phyloP scores from a whole-genome alignment of 2,113 vertebrate species.

The Tinamus guttatus region DNA sequence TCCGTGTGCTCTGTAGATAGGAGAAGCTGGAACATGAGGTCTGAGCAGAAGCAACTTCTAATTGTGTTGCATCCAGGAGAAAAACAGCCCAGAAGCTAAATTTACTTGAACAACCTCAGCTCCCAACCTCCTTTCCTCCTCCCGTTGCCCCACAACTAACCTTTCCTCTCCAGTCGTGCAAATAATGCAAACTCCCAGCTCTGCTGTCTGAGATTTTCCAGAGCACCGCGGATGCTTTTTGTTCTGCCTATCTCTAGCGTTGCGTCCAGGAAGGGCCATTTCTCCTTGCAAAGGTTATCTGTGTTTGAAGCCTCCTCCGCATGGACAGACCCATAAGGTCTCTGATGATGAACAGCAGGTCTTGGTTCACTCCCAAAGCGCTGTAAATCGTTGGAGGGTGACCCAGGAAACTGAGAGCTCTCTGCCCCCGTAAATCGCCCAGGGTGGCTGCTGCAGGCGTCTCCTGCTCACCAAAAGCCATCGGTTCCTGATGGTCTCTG shows the following conservation, averaged over 20 bases:
- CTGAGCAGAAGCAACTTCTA: background rate
- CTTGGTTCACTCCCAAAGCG: slow-evolving; percentile 50
- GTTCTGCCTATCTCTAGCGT: background rate
- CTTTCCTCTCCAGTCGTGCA: background rate
- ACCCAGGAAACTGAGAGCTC: slow-evolving; percentile 55
- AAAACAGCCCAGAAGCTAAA: background rate
- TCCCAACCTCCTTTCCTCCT: background rate
- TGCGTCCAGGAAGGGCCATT: slow-evolving; percentile 29
- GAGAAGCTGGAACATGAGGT: background rate
- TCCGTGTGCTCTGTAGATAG: background rate
- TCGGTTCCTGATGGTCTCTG: background rate
- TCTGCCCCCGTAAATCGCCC: slow-evolving; percentile 36
- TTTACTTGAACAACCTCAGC: background rate
- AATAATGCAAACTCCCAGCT: background rate
- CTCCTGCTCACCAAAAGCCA: background rate
- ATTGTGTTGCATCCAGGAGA: background rate
- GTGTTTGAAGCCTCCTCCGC: slow-evolving; percentile 27
- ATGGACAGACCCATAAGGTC: background rate
- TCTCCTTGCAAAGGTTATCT: slow-evolving; percentile 57
- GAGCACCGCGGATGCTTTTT: background rate
- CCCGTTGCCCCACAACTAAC: background rate
- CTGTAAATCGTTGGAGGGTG: slow-evolving; percentile 36
- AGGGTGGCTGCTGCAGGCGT: background rate
- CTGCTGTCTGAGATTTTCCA: slow-evolving; percentile 21
- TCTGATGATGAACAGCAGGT: slow-evolving; percentile 59